phyloP scores from a whole-genome alignment of 2,797 vertebrate species.

The Tarsius wallacei region DNA sequence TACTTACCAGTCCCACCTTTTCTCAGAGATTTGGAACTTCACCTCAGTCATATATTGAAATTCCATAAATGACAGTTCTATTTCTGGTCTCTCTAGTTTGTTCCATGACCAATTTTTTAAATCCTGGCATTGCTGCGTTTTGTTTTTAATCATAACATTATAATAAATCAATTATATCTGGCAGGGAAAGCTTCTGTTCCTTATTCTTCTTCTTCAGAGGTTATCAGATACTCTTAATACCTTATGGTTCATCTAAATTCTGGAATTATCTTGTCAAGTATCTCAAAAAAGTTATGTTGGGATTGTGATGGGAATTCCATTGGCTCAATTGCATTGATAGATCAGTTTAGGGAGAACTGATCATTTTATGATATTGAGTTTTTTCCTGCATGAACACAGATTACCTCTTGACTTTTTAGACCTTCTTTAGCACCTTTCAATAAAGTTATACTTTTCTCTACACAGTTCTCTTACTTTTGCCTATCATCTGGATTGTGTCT shows the following conservation, averaged over 20 bases:
- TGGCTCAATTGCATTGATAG: not conserved
- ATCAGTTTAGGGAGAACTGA: not conserved
- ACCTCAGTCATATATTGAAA: not conserved
- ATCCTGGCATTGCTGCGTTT: not conserved
- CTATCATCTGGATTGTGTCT: not conserved
- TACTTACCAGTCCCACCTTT: not conserved
- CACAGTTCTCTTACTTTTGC: not conserved
- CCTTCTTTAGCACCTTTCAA: constrained; percentile 18
- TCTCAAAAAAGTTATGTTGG: not conserved
- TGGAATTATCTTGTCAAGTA: not conserved
- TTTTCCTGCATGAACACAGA: not conserved
- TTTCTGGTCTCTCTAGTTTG: not conserved
- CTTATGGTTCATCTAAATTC: not conserved
- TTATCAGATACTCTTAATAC: not conserved
- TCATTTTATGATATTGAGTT: not conserved
- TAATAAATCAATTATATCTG: not conserved
- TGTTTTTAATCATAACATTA: not conserved
- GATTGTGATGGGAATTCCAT: not conserved
- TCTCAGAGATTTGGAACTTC: not conserved
- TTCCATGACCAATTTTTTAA: not conserved
- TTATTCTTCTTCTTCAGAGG: not conserved
- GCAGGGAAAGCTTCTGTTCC: not conserved
- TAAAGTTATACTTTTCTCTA: not conserved
- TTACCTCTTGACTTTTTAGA: not conserved
- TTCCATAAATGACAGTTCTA: not conserved